Conservation (phyloP, 2,888 invertebrate species). For the Drosophila paramelanica region DNA sequence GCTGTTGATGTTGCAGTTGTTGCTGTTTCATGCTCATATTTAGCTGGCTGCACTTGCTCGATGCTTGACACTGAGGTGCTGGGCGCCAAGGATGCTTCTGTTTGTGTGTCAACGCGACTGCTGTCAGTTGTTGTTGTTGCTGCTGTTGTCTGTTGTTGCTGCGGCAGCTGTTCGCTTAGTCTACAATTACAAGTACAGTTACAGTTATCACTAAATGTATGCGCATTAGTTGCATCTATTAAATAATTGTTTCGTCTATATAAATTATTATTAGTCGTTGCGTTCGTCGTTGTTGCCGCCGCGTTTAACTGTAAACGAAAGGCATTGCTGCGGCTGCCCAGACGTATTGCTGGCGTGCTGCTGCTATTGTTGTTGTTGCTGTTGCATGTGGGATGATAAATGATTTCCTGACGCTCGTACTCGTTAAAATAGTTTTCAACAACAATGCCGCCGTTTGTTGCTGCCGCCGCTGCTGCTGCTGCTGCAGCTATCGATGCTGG, state of each 20-base stretch:
- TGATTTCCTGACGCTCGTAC: conserved; percentile 85
- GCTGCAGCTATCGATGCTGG: conserved; percentile 32
- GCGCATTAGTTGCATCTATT: conserved; percentile 75
- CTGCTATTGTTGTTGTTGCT: conserved; percentile 48
- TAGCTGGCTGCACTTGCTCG: conserved; percentile 64
- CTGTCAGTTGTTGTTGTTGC: conserved; percentile 36
- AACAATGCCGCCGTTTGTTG: conserved; percentile 76
- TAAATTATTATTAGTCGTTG: conserved; percentile 74
- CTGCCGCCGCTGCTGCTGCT: conserved; percentile 33
- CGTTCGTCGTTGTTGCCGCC: conserved; percentile 41
- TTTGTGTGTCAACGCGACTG: conserved; percentile 38
- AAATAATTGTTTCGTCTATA: conserved; percentile 68
- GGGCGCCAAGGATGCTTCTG: conserved; percentile 60
- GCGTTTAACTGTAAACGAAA: conserved; percentile 73
- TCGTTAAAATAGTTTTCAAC: conserved; percentile 84
- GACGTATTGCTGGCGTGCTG: conserved; percentile 58
- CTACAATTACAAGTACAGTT: conserved; percentile 79
- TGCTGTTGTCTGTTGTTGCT: conserved; percentile 35
- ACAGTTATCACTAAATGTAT: conserved; percentile 78
- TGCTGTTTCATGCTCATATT: conserved; percentile 31
- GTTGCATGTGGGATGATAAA: conserved; percentile 72
- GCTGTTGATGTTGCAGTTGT: conserved; percentile 37
- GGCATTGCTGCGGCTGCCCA: conserved; percentile 61
- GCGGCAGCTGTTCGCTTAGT: conserved; percentile 51
- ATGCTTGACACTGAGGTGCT: conserved; percentile 76